Conservation (phyloP, 2,888 invertebrate genomes). For the Synergus umbraculus region DNA sequence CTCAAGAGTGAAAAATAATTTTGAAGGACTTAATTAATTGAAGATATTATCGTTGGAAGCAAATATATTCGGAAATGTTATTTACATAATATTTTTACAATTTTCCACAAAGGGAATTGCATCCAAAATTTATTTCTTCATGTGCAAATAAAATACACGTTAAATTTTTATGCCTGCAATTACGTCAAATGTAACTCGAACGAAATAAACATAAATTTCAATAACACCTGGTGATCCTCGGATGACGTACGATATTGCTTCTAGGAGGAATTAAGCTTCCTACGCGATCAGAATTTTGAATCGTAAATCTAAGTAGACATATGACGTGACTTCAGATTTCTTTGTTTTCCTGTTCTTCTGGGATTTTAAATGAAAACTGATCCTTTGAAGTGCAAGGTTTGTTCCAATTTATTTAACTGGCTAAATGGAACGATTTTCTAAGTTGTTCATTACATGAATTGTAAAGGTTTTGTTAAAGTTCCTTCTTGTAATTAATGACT, state of each 20-base stretch:
- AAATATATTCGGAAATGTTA: too few relatives aligned
- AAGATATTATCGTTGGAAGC: too few relatives aligned
- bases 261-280: slow-evolving; percentile 55
- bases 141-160: not conserved
- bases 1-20: not conserved
- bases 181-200: not conserved
- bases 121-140: not conserved
- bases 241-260: slow-evolving; percentile 60
- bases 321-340: not conserved
- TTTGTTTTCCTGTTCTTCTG: not conserved
- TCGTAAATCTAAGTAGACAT: slow-evolving; percentile 40
- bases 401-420: not conserved
- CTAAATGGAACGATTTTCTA: too few relatives aligned
- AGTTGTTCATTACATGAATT: too few relatives aligned
- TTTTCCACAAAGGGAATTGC: not conserved
- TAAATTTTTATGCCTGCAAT: not conserved
- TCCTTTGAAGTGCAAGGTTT: not conserved
- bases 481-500: too few relatives aligned
- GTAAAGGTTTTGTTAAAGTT: too few relatives aligned
- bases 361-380: not conserved
- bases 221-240: slow-evolving; percentile 58
- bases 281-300: slow-evolving; percentile 58
- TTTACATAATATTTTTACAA: too few relatives aligned
- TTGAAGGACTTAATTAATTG: not conserved
- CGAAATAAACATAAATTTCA: slow-evolving; percentile 61